These are phyloP conservation scores for Listronotus oregonensis DNA, from an alignment of 1,140 invertebrate species.

Conservation along the genomic window DNA sequence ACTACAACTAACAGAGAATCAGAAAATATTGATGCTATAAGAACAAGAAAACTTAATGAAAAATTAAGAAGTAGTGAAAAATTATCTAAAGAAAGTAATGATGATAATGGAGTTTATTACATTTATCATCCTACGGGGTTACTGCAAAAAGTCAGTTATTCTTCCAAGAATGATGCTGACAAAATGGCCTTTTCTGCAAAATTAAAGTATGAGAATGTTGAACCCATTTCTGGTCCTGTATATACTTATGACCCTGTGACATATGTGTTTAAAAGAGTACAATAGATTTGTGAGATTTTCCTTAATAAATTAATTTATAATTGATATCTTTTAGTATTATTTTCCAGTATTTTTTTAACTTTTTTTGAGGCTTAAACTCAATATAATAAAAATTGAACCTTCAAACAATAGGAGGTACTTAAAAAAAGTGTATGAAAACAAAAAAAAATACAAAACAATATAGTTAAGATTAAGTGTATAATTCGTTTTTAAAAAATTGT, in stretches of 20 bases:
- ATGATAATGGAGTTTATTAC: constrained; percentile 59
- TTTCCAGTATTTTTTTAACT: no score
- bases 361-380: no score
- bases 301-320: no score
- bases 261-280: constrained; percentile 27
- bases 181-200: constrained; percentile 62
- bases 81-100: constrained; percentile 7
- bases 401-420: no score
- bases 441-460: no score
- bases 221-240: constrained; percentile 61
- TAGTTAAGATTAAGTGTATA: no score
- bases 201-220: constrained; percentile 62
- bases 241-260: constrained; percentile 57
- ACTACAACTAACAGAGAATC: constrained; percentile 32
- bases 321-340: no score
- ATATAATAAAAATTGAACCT: no score
- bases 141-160: constrained; percentile 60
- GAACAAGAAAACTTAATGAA: constrained; percentile 30
- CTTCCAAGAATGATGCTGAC: constrained; percentile 58
- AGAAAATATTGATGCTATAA: constrained; percentile 38
- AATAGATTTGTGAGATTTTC: constrained; percentile 12
- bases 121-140: constrained; percentile 61
- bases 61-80: constrained; percentile 18
- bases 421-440: no score
- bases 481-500: no score